Conservation (phyloP, 2,797 vertebrate species). For the Scolopax bukidnonensis region DNA sequence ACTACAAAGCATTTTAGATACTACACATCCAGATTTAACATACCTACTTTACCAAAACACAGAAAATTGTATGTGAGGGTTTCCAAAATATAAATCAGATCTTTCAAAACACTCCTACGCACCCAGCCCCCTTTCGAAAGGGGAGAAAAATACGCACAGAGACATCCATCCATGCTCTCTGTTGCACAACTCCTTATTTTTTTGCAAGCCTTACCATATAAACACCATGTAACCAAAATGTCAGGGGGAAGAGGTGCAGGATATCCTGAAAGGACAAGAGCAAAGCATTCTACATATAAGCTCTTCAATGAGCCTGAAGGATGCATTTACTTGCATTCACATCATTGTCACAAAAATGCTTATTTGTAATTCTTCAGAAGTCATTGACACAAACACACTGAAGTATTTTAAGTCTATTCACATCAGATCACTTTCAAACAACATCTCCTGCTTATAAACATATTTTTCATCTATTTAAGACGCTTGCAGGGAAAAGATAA, state of each 20-base stretch:
- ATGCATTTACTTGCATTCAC: not conserved
- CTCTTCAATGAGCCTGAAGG: not conserved
- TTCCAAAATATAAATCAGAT: not conserved
- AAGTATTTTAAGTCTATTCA: not conserved
- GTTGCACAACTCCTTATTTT: not conserved
- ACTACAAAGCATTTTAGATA: not conserved
- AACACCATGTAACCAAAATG: not conserved
- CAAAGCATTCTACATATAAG: not conserved
- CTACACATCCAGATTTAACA: not conserved
- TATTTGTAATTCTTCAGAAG: not conserved
- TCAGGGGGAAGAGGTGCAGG: not conserved
- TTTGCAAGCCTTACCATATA: not conserved
- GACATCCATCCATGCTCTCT: accelerated
- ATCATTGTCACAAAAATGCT: not conserved
- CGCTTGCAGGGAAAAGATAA: not conserved
- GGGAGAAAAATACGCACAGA: not conserved
- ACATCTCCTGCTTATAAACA: not conserved
- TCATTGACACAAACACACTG: not conserved
- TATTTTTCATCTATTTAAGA: not conserved
- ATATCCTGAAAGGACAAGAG: not conserved
- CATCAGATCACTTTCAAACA: not conserved
- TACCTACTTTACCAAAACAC: not conserved
- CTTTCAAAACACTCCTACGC: not conserved
- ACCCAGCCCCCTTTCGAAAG: not conserved
- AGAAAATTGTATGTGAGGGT: accelerated